Evolutionary conservation across 2,797 vertebrate genomes (phyloP).

Genomic region (Rhinella marina): DNA sequence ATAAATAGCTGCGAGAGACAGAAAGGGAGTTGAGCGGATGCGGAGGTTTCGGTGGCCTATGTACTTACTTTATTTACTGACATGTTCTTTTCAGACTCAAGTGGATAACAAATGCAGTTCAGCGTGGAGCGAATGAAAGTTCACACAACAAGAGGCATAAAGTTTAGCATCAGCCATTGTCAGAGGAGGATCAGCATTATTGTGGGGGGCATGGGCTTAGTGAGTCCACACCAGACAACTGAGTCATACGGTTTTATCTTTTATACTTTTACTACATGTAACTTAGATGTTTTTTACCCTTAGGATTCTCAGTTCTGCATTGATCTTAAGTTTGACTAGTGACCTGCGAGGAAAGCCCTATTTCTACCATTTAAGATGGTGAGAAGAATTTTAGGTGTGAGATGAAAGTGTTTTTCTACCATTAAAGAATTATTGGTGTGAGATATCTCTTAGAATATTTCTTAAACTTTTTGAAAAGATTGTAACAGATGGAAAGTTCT

Average conservation of each 20-base stretch:
- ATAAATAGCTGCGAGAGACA: constrained; percentile 58
- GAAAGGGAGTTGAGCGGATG: constrained; percentile 46
- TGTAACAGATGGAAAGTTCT: no score
- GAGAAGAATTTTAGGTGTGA: background rate
- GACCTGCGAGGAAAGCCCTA: background rate
- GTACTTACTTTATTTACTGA: constrained; percentile 57
- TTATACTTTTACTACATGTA: background rate
- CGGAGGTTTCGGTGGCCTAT: constrained; percentile 27
- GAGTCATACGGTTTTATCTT: background rate
- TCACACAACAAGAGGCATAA: constrained; percentile 36
- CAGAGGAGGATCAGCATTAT: constrained; percentile 17
- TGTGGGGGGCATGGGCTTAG: constrained; percentile 8
- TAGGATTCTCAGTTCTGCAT: background rate
- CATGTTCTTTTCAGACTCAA: constrained; percentile 62
- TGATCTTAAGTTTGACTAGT: background rate
- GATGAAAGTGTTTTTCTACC: background rate
- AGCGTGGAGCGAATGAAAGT: constrained; percentile 40
- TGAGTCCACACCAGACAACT: background rate
- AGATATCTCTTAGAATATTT: background rate
- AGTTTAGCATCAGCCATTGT: constrained; percentile 36
- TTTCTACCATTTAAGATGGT: background rate
- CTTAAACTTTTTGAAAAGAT: background rate
- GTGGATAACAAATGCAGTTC: constrained; percentile 57
- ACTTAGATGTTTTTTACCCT: background rate
- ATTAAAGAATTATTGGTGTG: background rate